phyloP scores from a whole-genome alignment of 2,113 vertebrate species.

The Neoarius graeffei region DNA sequence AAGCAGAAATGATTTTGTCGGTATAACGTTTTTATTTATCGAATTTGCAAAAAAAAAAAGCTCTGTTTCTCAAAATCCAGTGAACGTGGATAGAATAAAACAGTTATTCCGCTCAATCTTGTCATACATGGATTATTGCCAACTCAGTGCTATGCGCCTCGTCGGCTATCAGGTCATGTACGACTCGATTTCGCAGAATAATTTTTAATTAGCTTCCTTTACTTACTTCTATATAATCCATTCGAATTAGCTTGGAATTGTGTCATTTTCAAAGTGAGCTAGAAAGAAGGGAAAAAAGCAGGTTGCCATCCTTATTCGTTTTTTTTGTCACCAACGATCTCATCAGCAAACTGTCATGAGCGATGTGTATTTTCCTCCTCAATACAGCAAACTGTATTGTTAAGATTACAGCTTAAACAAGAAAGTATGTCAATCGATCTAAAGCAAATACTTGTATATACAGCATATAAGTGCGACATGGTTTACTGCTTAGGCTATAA shows the following conservation, averaged over 20 bases:
- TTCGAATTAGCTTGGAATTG: neutral
- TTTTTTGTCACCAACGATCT: neutral
- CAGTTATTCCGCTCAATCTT: too few relatives aligned
- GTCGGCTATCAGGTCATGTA: too few relatives aligned
- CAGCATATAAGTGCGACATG: neutral
- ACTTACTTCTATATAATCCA: neutral
- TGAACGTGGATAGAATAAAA: too few relatives aligned
- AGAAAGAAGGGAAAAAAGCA: neutral
- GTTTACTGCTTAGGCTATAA: neutral
- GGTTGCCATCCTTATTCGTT: neutral
- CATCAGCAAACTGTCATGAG: neutral
- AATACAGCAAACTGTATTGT: neutral
- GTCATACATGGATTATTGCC: too few relatives aligned
- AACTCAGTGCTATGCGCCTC: too few relatives aligned
- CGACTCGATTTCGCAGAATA: too few relatives aligned
- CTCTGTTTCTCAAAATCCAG: too few relatives aligned
- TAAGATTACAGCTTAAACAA: neutral
- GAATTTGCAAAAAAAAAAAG: too few relatives aligned
- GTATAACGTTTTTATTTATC: too few relatives aligned
- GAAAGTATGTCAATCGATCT: neutral
- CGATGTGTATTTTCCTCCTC: neutral
- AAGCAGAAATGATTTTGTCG: too few relatives aligned
- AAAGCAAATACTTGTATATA: neutral
- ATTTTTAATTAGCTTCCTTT: neutral
- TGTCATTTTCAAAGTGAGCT: neutral